phyloP scores from a whole-genome alignment of 1,140 invertebrate genomes.

The Zaprionus gabonicus region DNA sequence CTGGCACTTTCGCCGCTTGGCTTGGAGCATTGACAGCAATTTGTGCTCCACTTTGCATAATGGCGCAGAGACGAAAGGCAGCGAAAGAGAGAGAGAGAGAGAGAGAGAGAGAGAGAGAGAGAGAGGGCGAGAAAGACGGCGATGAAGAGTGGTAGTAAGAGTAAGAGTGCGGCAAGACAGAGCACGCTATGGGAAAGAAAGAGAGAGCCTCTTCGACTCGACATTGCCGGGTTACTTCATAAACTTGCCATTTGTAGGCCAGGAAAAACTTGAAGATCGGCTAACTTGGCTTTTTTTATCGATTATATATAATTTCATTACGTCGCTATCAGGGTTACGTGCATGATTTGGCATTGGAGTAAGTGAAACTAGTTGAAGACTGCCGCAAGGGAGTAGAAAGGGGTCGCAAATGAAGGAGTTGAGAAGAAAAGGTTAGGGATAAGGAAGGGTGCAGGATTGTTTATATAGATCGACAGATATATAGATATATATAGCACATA shows the following conservation, averaged over 20 bases:
- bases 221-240: slow-evolving; percentile 5
- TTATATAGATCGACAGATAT: background rate
- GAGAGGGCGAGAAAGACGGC: background rate
- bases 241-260: slow-evolving; percentile 5
- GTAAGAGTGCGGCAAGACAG: background rate
- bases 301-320: slow-evolving; percentile 6
- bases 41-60: slow-evolving; percentile 45
- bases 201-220: background rate
- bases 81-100: background rate
- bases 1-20: slow-evolving; percentile 58
- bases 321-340: background rate
- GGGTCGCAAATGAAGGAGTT: background rate
- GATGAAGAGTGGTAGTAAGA: slow-evolving; percentile 11
- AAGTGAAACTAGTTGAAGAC: background rate
- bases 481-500: no score
- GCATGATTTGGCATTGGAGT: background rate
- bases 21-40: slow-evolving; percentile 44
- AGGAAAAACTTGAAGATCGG: slow-evolving; percentile 9
- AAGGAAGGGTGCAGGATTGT: no score
- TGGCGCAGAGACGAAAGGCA: slow-evolving; percentile 6
- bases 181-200: background rate
- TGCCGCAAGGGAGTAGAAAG: background rate
- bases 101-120: background rate
- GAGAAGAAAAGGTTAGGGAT: no score
- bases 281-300: background rate